Evolutionary conservation across 2,113 vertebrate species (phyloP).

Genomic region (Euleptes europaea): DNA sequence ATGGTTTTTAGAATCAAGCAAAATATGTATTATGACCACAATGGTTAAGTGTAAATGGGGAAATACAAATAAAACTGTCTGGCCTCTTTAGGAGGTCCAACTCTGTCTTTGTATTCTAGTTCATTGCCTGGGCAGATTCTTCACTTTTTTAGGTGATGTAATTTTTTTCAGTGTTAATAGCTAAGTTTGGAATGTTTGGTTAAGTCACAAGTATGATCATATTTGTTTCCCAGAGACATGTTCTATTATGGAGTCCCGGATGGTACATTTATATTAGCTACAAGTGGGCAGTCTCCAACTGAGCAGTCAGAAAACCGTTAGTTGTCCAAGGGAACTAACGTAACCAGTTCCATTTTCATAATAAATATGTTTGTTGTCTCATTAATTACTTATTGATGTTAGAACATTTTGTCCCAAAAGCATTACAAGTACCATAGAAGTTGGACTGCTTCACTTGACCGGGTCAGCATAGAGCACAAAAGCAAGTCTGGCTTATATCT

Average conservation of each 20-base stretch:
- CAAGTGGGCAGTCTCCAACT: too few relatives aligned
- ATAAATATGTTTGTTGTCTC: neutral
- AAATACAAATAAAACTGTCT: neutral
- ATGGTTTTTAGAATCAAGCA: conserved; percentile 12
- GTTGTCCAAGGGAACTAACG: neutral
- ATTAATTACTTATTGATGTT: neutral
- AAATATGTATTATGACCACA: neutral
- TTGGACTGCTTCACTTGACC: too few relatives aligned
- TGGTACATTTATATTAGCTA: neutral
- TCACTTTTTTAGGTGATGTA: neutral
- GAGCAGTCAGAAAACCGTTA: neutral
- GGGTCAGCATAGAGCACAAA: too few relatives aligned
- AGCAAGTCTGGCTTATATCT: too few relatives aligned
- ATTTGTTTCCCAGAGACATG: neutral
- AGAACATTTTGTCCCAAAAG: neutral
- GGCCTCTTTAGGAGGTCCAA: neutral
- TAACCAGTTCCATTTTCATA: neutral
- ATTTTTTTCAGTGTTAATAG: too few relatives aligned
- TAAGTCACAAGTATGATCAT: too few relatives aligned
- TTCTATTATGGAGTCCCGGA: neutral
- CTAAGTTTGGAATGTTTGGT: too few relatives aligned
- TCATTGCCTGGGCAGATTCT: neutral
- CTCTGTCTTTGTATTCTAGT: neutral
- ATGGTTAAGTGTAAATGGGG: neutral
- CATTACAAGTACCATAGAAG: too few relatives aligned